Base-by-base conservation (phyloP, 2,888 invertebrate genomes). In the Dryobota labecula region DNA sequence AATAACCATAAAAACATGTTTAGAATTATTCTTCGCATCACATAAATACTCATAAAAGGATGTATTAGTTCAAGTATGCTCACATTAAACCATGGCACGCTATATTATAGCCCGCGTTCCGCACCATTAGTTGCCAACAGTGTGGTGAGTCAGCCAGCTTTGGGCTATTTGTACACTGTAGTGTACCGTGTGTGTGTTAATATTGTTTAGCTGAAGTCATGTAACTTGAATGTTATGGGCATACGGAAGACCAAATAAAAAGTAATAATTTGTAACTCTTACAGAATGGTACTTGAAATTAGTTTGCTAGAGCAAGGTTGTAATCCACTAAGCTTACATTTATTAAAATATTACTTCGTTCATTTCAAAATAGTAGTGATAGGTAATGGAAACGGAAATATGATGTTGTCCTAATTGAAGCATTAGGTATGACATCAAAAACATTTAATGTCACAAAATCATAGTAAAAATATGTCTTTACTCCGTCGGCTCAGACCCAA, bases 61-160 rank as follows among this genome's bases (percentile, higher is more conserved):
- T 54, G 33, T 78, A 66, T 63, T 63, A 58, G 73, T 62, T 78
- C 36, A 47, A 69, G 43, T 58, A 56, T 41, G 69, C 51, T 27
- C 41, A n/a, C 53, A 69, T 15, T 62, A 68, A 64, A 49, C 47
- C 33, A 53, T n/a, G 45, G 54, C 62, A 24, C 47, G 69, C 69
- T 66, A 18, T 82, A 51, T 69, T 78, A 62, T 61, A 71, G 86
- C 51, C 62, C 61, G 30, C 73, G 73, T 86, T 82, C 86, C 79
- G 64, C 76, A 36, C 73, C 85, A 84, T 84, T 84, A 86, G 83
- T 51, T 56, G 51, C 66, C 57, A 56, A 66, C 78, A 58, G 63
- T 63, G 75, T 65, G 75, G 75, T 65, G 82, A 82, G 70, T 73
- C 82, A 84, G 74, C 69, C 47, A 20, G 76, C 66, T 58, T 63